Evolutionary conservation across 2,797 vertebrate species (phyloP), one percentile per base, ranked within the genome.

Genomic region (Choloepus didactylus): DNA sequence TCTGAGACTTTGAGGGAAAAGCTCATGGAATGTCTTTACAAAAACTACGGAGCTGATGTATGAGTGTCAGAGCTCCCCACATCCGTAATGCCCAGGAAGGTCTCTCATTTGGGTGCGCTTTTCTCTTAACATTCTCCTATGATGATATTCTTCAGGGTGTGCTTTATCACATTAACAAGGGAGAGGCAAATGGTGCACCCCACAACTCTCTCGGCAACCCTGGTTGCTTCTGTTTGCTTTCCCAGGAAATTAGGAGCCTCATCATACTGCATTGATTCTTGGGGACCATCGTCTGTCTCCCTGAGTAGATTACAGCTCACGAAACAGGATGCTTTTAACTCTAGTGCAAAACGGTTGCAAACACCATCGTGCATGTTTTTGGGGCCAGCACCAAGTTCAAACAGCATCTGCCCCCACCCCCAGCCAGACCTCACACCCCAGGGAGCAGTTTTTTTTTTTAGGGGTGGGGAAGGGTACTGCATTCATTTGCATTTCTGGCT

Each of bases 91-190:
- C 49, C 8, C 49, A 12, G 49, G 49, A 11, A 51, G 3, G 6
- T 60, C 9, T 62, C 60, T 62, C 8, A 9, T 62, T 62, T 29
- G 27, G 9, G 27, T 7, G 60, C 29, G 25, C 60, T 27, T 8
- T 25, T 35, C 31, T 46, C 15, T 27, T 41, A 9, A 15, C 56
- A 19, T 6, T 9, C 51, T 19, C 16, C 51, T 3, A 4, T 2
- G 7, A 2, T 1, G 59, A 14, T 2, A 3, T 38, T 54, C 9
- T 19, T 9, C 0, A 1, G 25, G 27, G 14, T 10, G n/a, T 23
- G 49, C 41, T 60, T 49, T 19, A 35, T n/a, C 2, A 0, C 21
- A 4, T 66, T 21, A 35, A 10, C 14, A 5, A 46, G 41, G 46
- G 3, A 31, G 41, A 41, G 38, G 46, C 25, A 41, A 49, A 38